A percentile compares a stretch with the other conserved stretches of the same genome.
These are phyloP conservation scores for Stenichneumon culpator DNA, from an alignment of 2,888 invertebrate genomes.

Conservation along the genomic window DNA sequence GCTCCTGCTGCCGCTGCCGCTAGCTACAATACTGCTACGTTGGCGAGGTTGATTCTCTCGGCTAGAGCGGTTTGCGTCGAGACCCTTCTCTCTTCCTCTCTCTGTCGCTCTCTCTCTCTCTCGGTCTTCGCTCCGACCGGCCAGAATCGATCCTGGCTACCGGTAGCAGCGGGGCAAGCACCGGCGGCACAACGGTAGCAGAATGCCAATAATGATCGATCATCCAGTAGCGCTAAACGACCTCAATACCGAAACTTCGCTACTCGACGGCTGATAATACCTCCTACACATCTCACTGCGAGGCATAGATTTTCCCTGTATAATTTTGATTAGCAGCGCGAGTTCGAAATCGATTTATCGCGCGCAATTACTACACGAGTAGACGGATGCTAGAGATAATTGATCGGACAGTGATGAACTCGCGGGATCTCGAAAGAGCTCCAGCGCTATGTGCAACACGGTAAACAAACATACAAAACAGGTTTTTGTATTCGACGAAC, in stretches of 20 bases:
- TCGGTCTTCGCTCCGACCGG: constrained; percentile 31
- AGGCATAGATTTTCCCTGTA: constrained; percentile 49
- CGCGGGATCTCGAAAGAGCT: not conserved
- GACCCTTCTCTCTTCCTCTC: constrained; percentile 60
- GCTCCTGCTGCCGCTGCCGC: constrained; percentile 54
- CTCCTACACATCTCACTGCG: constrained; percentile 8
- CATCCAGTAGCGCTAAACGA: constrained; percentile 54
- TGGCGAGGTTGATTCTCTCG: constrained; percentile 48
- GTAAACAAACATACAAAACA: not conserved
- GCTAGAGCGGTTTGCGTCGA: constrained; percentile 45
- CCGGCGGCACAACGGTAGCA: constrained; percentile 55
- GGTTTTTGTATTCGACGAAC: not conserved
- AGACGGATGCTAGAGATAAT: constrained; percentile 44
- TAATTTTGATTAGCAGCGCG: constrained; percentile 58
- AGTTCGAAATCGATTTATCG: constrained; percentile 55
- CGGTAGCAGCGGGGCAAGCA: constrained; percentile 17
- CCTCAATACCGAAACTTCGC: constrained; percentile 65
- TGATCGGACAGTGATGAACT: constrained; percentile 35
- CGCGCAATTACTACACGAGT: constrained; percentile 56
- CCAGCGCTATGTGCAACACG: not conserved
- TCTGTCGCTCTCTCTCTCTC: too few species aligned
- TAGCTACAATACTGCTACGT: constrained; percentile 26
- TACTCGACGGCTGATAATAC: constrained; percentile 42
- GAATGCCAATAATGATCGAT: constrained; percentile 69
- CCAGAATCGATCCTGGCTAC: constrained; percentile 63